Conservation (phyloP, 1,140 invertebrate species). For the Zaprionus lachaisei region DNA sequence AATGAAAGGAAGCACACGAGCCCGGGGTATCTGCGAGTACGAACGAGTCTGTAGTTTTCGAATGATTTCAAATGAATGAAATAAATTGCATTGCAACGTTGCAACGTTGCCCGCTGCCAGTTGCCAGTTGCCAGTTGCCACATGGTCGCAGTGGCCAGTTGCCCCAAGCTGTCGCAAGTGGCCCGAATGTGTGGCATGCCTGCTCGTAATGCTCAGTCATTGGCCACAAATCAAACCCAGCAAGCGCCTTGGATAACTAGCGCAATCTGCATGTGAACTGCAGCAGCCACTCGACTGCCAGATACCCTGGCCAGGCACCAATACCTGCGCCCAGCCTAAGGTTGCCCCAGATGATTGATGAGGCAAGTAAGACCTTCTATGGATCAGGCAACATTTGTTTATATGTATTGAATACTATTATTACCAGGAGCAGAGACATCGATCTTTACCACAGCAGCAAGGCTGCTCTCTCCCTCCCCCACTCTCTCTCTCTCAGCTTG, state of each 20-base stretch:
- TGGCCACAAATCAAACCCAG: constrained; percentile 22
- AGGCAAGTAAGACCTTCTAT: not conserved
- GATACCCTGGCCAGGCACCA: not conserved
- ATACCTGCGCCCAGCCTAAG: too few species aligned
- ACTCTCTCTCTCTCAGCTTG: not conserved
- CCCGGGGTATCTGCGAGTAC: constrained; percentile 4
- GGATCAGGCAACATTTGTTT: not conserved
- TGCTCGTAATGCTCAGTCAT: constrained; percentile 27
- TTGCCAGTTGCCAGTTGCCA: constrained; percentile 12
- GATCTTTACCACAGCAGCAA: not conserved
- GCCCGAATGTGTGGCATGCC: constrained; percentile 25
- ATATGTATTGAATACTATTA: constrained; percentile 1
- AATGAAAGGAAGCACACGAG: constrained; percentile 49
- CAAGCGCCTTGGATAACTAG: not conserved
- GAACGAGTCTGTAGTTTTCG: constrained; percentile 40
- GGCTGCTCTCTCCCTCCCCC: not conserved
- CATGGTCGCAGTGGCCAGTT: constrained; percentile 12
- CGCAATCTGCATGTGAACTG: constrained; percentile 14
- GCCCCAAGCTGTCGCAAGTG: constrained; percentile 29
- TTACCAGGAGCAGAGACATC: not conserved
- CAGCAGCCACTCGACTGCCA: not conserved
- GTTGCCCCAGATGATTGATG: not conserved
- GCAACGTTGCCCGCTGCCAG: constrained; percentile 1
- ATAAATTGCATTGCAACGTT: constrained; percentile 51
- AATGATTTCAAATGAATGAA: constrained; percentile 59